Conservation (phyloP, 1,140 invertebrate species). For the Sweltsa coloradensis region DNA sequence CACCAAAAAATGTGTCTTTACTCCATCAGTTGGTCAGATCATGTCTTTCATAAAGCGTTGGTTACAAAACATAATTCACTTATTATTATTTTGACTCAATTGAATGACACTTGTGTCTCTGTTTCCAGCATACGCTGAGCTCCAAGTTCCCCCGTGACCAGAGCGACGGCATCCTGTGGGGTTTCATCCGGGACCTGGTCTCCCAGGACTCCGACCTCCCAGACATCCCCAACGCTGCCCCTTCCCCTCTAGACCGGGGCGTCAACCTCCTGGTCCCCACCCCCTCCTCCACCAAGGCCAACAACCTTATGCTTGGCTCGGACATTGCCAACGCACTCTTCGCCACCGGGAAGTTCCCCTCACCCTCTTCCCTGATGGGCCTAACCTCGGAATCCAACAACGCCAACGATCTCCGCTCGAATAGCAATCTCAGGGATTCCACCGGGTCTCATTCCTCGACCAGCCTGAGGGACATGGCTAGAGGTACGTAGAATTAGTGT, state of each 20-base stretch:
- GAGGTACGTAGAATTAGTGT: too few species aligned
- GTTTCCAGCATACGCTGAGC: constrained; percentile 35
- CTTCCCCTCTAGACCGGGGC: constrained; percentile 35
- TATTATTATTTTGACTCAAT: too few species aligned
- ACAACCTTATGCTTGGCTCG: constrained; percentile 41
- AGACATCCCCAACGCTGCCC: constrained; percentile 33
- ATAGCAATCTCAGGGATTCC: too few species aligned
- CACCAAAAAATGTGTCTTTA: too few species aligned
- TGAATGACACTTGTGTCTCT: too few species aligned
- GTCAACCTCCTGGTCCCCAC: constrained; percentile 11
- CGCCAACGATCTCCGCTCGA: too few species aligned
- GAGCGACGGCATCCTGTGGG: constrained; percentile 48
- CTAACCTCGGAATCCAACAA: constrained; percentile 2
- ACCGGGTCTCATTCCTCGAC: too few species aligned
- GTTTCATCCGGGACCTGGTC: constrained; percentile 42
- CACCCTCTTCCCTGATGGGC: constrained; percentile 7
- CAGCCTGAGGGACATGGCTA: too few species aligned
- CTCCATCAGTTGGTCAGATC: too few species aligned
- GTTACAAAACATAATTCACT: too few species aligned
- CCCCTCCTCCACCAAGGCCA: constrained; percentile 17
- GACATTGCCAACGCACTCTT: constrained; percentile 44
- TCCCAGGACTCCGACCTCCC: constrained; percentile 37
- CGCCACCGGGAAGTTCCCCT: constrained; percentile 39
- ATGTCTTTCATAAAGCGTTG: too few species aligned
- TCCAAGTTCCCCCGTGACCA: constrained; percentile 53